These are phyloP conservation scores for Cygnus olor DNA, from an alignment of 2,797 vertebrate genomes.

Conservation along the genomic window DNA sequence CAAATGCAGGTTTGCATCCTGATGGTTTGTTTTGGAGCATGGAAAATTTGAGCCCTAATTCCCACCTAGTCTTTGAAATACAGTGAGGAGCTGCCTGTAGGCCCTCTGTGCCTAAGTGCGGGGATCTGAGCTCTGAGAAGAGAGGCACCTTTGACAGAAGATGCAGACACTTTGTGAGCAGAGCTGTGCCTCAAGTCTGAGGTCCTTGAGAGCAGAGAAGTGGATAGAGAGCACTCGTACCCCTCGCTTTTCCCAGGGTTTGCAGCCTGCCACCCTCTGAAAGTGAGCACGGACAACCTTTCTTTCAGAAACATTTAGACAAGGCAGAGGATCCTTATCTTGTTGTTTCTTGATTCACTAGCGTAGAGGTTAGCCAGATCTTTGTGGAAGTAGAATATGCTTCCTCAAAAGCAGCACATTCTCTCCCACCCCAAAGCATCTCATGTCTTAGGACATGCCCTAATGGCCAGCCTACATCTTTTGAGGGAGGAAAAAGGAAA, in stretches of 20 bases:
- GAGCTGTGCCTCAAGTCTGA: background rate
- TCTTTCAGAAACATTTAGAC: background rate
- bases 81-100: background rate
- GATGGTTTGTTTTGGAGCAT: background rate
- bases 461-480: background rate
- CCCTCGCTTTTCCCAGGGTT: background rate
- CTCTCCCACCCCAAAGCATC: background rate
- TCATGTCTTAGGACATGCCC: background rate
- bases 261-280: background rate
- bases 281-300: background rate
- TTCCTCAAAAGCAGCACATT: background rate
- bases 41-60: background rate
- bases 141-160: background rate
- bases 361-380: background rate
- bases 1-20: background rate
- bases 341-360: background rate
- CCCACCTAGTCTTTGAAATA: background rate
- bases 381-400: background rate
- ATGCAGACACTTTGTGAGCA: background rate
- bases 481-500: background rate
- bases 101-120: background rate
- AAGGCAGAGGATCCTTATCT: background rate
- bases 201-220: background rate
- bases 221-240: background rate
- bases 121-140: background rate